phyloP scores from a whole-genome alignment of 2,888 invertebrate genomes.

The Hyposoter dolosus region DNA sequence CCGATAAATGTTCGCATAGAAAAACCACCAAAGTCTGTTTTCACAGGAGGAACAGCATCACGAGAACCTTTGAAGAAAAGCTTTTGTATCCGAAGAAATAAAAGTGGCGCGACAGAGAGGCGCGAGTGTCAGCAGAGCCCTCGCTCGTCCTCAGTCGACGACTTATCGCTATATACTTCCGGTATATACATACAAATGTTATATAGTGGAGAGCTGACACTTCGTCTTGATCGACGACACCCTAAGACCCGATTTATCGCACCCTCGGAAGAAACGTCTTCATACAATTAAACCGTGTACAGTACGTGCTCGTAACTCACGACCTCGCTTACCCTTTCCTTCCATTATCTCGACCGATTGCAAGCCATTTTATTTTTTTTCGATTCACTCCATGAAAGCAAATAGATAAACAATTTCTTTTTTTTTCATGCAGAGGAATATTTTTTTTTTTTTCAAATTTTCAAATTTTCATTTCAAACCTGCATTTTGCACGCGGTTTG shows the following conservation, averaged over 20 bases:
- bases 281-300: conserved; percentile 12
- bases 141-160: conserved; percentile 40
- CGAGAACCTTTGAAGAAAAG: conserved; percentile 43
- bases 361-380: background rate
- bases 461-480: too few species aligned
- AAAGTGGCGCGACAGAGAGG: conserved; percentile 32
- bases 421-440: background rate
- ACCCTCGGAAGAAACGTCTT: conserved; percentile 45
- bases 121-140: conserved; percentile 25
- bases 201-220: conserved; percentile 37
- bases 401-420: background rate
- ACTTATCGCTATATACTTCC: conserved; percentile 53
- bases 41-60: background rate
- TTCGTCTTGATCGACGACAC: conserved; percentile 44
- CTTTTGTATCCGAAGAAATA: conserved; percentile 40
- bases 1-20: conserved; percentile 3
- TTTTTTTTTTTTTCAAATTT: too few species aligned
- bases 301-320: conserved; percentile 21
- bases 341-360: conserved; percentile 30
- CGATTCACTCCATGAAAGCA: background rate
- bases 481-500: too few species aligned
- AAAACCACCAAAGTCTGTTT: conserved; percentile 23
- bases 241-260: conserved; percentile 45
- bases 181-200: background rate
- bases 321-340: conserved; percentile 13